Evolutionary conservation across 2,888 invertebrate species (phyloP), one percentile per base, ranked within the genome.

Genomic region (Polymixis lichenea): DNA sequence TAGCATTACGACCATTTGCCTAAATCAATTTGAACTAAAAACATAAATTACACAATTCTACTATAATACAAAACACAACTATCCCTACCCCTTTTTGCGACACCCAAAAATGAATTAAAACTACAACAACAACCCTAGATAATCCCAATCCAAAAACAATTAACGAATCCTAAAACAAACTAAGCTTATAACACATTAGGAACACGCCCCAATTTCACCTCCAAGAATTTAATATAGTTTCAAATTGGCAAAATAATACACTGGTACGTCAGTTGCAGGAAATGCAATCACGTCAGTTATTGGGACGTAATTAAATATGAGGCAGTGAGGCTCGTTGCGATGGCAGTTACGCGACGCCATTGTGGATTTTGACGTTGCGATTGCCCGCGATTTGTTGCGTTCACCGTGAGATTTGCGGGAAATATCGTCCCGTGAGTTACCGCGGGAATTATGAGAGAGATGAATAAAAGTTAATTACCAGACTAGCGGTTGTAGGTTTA

Each of bases 191-290:
- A 77, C 75, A 75, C n/a, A 80, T 84, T 77, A 87, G 88, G 88
- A 82, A 79, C 74, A 86, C 92, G 89, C 91, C 91, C 92, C 89
- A 88, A 86, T 91, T 92, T 89, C 88, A 91, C 90, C 88, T 92
- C 87, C 90, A 92, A 93, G 93, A 93, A 93, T 94, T 95, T 94
- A 95, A 95, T 95, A 94, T 91, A 93, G 92, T 93, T 95, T 93
- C 90, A 94, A 95, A 96, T 95, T 95, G 94, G 95, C 94, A 93
- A 95, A 95, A 95, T 96, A 95, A 95, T 95, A 95, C 94, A 94
- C 94, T 84, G 89, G 90, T 87, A 92, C 93, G 95, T 95, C 95
- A 95, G 91, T 90, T 92, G 92, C 94, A 95, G 95, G 93, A 94
- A 95, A 95, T 93, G 95, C 95, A 95, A 95, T 96, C 94, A 95